These are phyloP conservation scores for Anoplolepis gracilipes DNA, from an alignment of 1,140 invertebrate species.

Conservation along the genomic window DNA sequence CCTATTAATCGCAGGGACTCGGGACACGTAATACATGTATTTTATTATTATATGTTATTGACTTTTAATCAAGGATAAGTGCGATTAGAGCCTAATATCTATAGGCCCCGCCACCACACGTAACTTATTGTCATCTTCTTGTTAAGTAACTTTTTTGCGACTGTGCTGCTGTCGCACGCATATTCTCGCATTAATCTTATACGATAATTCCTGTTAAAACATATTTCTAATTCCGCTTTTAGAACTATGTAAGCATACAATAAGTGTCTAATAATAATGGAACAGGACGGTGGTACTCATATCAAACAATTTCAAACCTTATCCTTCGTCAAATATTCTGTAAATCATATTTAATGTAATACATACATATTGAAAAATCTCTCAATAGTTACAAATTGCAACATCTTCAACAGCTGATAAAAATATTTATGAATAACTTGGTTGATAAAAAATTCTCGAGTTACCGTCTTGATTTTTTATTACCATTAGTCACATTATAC, in stretches of 20 bases:
- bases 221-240: constrained; percentile 1
- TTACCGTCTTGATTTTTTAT: constrained; percentile 29
- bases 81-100: constrained; percentile 58
- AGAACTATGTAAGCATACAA: neutral
- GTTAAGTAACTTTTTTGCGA: neutral
- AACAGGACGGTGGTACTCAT: constrained; percentile 15
- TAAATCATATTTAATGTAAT: neutral
- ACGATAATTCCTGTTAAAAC: neutral
- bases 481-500: constrained; percentile 46
- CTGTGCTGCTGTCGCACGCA: neutral
- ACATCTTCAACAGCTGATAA: neutral
- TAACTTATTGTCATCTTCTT: neutral
- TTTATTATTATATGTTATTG: constrained; percentile 25
- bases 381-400: neutral
- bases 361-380: neutral
- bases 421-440: neutral
- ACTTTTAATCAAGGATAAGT: constrained; percentile 36
- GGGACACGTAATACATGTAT: constrained; percentile 3
- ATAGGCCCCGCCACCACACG: constrained; percentile 59
- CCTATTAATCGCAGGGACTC: constrained; percentile 59
- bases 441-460: neutral
- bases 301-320: neutral
- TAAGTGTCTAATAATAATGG: constrained; percentile 34
- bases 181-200: constrained; percentile 23
- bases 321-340: no score